A percentile compares a stretch with the other conserved stretches of the same genome.
Conservation (phyloP, 2,888 invertebrate species). For the Mellilla xanthometata region DNA sequence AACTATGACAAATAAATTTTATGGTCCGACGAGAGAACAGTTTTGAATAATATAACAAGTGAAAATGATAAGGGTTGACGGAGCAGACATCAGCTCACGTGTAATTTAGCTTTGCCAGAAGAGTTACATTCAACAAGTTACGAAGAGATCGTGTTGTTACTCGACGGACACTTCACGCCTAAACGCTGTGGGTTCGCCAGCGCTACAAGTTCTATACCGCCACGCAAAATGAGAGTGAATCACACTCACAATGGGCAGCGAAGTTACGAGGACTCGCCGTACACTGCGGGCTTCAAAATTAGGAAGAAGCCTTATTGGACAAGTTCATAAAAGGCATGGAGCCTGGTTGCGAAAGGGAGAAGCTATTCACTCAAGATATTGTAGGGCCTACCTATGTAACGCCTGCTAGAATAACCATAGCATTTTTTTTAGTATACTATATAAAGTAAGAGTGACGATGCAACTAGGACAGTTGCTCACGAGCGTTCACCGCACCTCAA, state of each 20-base stretch:
- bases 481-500: too few relatives aligned
- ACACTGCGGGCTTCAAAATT: slow-evolving; percentile 27
- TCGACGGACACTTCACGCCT: background rate
- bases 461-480: too few relatives aligned
- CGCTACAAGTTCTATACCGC: background rate
- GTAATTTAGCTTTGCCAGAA: background rate
- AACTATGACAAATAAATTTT: too few relatives aligned
- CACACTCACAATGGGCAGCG: slow-evolving; percentile 29
- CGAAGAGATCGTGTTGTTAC: background rate
- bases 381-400: too few relatives aligned
- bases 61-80: background rate
- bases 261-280: slow-evolving; percentile 28
- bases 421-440: too few relatives aligned
- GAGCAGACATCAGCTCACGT: background rate
- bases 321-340: too few relatives aligned
- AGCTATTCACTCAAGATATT: too few relatives aligned
- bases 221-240: slow-evolving; percentile 21
- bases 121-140: background rate
- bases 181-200: too few relatives aligned
- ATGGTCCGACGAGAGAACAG: too few relatives aligned
- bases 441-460: too few relatives aligned
- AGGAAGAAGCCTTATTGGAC: slow-evolving; percentile 18
- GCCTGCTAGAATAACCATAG: too few relatives aligned
- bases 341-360: too few relatives aligned
- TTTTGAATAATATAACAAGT: background rate